Percentiles rank a stretch among this genome's conserved stretches.
Conservation (phyloP, 1,140 invertebrate genomes). For the Xylocopa sonorina region DNA sequence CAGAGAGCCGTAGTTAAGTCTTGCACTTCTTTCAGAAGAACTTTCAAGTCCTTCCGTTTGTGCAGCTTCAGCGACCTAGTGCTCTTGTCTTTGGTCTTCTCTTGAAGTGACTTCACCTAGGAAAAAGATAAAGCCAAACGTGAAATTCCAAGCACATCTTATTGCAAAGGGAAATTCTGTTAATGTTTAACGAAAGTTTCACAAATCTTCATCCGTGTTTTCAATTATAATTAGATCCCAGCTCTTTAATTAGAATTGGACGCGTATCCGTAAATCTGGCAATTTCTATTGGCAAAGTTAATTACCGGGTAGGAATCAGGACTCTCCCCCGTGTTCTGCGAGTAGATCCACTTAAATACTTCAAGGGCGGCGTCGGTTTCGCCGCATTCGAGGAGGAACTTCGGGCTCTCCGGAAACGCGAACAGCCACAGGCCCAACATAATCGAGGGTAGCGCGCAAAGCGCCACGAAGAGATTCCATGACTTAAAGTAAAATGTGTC, state of each 20-base stretch:
- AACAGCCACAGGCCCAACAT: slow-evolving; percentile 86
- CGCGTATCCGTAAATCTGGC: no score
- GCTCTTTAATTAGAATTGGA: no score
- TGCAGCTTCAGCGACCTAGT: slow-evolving; percentile 79
- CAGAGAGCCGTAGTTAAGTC: slow-evolving; percentile 86
- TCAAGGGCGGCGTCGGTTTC: slow-evolving; percentile 88
- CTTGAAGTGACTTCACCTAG: slow-evolving; percentile 86
- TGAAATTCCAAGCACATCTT: slow-evolving; percentile 3
- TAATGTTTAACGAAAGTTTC: no score
- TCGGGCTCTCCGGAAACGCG: slow-evolving; percentile 92
- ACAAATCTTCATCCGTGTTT: no score
- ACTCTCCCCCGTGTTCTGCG: slow-evolving; percentile 86
- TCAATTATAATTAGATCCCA: no score
- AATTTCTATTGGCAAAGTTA: slow-evolving; percentile 14
- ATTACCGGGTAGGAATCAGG: slow-evolving; percentile 86
- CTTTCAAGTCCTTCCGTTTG: slow-evolving; percentile 86
- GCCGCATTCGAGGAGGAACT: slow-evolving; percentile 90
- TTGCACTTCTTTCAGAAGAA: slow-evolving; percentile 86
- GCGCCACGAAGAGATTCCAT: slow-evolving; percentile 89
- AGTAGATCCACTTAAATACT: slow-evolving; percentile 87
- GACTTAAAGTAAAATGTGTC: slow-evolving; percentile 86
- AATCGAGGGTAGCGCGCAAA: slow-evolving; percentile 85
- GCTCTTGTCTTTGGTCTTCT: slow-evolving; percentile 83
- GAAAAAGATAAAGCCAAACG: neutral
- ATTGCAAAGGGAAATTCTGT: no score